Evolutionary conservation across 2,888 invertebrate species (phyloP).

Genomic region (Dinocampus coccinellae): DNA sequence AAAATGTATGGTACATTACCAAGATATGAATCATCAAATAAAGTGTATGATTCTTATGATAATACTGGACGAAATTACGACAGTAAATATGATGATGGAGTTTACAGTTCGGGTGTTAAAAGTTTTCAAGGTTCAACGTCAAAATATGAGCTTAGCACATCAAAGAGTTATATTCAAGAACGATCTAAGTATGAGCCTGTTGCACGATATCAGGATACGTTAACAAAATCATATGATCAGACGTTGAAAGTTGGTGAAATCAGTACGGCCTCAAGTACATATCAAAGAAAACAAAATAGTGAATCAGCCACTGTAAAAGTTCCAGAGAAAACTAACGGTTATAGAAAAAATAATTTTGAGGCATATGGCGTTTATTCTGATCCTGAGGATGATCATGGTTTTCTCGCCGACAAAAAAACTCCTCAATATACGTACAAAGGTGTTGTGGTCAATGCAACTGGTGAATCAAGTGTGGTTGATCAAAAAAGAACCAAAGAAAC

Average conservation of each 20-base stretch:
- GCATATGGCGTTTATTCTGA: constrained; percentile 68
- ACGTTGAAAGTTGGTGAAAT: constrained; percentile 64
- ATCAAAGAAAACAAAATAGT: constrained; percentile 54
- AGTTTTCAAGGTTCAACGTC: constrained; percentile 49
- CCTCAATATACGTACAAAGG: constrained; percentile 66
- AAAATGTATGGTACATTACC: constrained; percentile 66
- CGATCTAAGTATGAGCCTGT: constrained; percentile 60
- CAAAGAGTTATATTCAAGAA: constrained; percentile 62
- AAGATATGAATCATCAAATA: constrained; percentile 56
- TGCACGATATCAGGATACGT: constrained; percentile 57
- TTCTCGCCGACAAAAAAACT: constrained; percentile 61
- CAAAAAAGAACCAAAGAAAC: constrained; percentile 63
- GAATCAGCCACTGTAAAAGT: constrained; percentile 32
- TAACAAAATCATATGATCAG: constrained; percentile 63
- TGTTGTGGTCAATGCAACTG: constrained; percentile 66
- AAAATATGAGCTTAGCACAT: constrained; percentile 64
- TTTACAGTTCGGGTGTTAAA: constrained; percentile 52
- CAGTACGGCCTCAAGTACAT: constrained; percentile 51
- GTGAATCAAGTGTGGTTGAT: constrained; percentile 65
- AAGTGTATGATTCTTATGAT: constrained; percentile 54
- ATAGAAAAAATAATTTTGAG: constrained; percentile 67
- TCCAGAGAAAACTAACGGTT: constrained; percentile 65
- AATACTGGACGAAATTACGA: constrained; percentile 42
- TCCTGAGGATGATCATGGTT: constrained; percentile 67
- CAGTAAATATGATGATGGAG: constrained; percentile 48